phyloP scores from a whole-genome alignment of 2,797 vertebrate genomes.

The Falco cherrug region DNA sequence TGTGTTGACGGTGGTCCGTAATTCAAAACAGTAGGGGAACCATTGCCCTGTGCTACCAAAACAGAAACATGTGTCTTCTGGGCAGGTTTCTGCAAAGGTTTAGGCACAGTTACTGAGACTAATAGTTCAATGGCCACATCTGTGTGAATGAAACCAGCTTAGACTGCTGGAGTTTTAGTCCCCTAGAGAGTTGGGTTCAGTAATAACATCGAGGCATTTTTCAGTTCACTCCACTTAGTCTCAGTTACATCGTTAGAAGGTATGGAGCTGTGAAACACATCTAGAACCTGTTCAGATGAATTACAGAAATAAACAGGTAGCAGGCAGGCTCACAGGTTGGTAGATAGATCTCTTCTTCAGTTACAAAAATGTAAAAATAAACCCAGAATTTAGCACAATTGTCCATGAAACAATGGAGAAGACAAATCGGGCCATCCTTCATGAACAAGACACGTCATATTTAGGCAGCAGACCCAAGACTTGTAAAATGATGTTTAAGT shows the following conservation, averaged over 20 bases:
- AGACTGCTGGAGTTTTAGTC: not conserved
- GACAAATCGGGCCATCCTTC: not conserved
- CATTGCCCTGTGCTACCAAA: not conserved
- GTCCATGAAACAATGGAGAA: not conserved
- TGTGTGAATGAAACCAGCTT: not conserved
- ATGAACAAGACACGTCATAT: not conserved
- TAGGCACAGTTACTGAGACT: not conserved
- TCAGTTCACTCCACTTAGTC: not conserved
- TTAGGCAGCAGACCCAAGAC: not conserved
- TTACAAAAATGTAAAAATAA: not conserved
- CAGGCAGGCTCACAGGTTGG: not conserved
- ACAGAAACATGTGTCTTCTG: constrained; percentile 45
- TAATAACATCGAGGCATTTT: not conserved
- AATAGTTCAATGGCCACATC: not conserved
- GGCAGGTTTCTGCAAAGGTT: constrained; percentile 12
- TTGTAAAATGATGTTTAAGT: not conserved
- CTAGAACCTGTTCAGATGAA: not conserved
- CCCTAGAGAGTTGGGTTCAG: not conserved
- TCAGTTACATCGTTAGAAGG: not conserved
- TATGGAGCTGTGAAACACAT: not conserved
- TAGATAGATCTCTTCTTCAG: not conserved
- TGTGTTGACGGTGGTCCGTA: constrained; percentile 33
- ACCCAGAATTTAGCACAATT: not conserved
- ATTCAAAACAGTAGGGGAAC: constrained; percentile 32
- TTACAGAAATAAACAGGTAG: not conserved